A percentile compares a stretch with the other conserved stretches of the same genome.
phyloP scores from a whole-genome alignment of 2,113 vertebrate genomes.

The Hydrochoerus hydrochaeris region DNA sequence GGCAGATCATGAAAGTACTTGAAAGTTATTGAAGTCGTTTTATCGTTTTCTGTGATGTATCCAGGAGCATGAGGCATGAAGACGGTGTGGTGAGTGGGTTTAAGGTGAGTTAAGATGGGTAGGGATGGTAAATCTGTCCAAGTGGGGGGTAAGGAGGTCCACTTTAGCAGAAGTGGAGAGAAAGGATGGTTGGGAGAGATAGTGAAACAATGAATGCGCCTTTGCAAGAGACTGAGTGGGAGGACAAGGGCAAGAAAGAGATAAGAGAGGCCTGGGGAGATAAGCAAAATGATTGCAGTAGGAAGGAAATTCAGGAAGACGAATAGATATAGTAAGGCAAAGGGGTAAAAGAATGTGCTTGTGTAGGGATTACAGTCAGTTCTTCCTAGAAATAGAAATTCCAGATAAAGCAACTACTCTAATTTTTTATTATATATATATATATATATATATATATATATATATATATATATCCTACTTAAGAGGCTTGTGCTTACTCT shows the following conservation, averaged over 20 bases:
- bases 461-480: conserved; percentile 66
- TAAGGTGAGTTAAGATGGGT: neutral
- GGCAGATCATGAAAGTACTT: neutral
- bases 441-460: conserved; percentile 66
- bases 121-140: neutral
- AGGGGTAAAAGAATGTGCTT: neutral
- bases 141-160: neutral
- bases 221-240: neutral
- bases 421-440: conserved; percentile 69
- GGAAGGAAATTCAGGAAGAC: neutral
- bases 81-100: neutral
- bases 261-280: neutral
- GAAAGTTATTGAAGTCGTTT: neutral
- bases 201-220: neutral
- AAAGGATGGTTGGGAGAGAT: neutral
- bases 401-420: conserved; percentile 59
- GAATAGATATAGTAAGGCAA: neutral
- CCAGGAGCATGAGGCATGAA: neutral
- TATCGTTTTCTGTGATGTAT: neutral
- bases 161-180: neutral
- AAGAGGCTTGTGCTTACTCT: conserved; percentile 57
- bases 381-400: conserved; percentile 54
- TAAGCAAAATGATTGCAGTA: neutral
- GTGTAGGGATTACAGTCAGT: neutral
- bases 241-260: neutral